These are phyloP conservation scores for Slavum lentiscoides DNA, from an alignment of 2,888 invertebrate species.

Conservation along the genomic window DNA sequence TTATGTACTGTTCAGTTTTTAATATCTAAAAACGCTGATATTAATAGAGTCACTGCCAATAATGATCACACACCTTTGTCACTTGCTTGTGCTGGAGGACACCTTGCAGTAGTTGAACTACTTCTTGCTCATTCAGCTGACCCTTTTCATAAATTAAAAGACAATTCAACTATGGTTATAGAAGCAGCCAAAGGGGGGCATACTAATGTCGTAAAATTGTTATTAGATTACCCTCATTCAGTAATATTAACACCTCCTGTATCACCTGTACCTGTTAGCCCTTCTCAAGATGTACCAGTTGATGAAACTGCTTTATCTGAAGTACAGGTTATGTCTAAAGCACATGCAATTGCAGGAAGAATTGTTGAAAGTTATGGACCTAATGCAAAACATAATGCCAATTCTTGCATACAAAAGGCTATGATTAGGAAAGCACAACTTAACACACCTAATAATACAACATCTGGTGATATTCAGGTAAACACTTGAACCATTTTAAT, in stretches of 20 bases:
- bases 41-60: slow-evolving; percentile 86
- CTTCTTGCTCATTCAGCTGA: slow-evolving; percentile 90
- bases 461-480: slow-evolving; percentile 33
- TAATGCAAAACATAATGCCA: slow-evolving; percentile 49
- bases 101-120: slow-evolving; percentile 88
- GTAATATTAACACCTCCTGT: slow-evolving; percentile 41
- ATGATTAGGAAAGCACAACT: slow-evolving; percentile 50
- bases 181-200: slow-evolving; percentile 98
- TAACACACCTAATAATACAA: slow-evolving; percentile 32
- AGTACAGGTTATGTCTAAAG: slow-evolving; percentile 46
- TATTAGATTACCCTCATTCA: slow-evolving; percentile 91
- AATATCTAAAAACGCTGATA: slow-evolving; percentile 81
- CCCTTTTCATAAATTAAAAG: slow-evolving; percentile 95
- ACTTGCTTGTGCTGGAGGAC: slow-evolving; percentile 94
- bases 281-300: slow-evolving; percentile 28
- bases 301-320: slow-evolving; percentile 44
- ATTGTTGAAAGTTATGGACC: slow-evolving; percentile 50
- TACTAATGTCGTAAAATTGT: slow-evolving; percentile 89
- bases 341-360: slow-evolving; percentile 50
- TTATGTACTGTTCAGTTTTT: slow-evolving; percentile 95
- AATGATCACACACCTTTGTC: slow-evolving; percentile 98
- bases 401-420: slow-evolving; percentile 51
- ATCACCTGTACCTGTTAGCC: slow-evolving; percentile 27
- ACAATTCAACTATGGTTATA: slow-evolving; percentile 97
- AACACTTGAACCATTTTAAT: background rate